Base-by-base conservation (phyloP, 2,797 vertebrate species). In the Sebastes minor region DNA sequence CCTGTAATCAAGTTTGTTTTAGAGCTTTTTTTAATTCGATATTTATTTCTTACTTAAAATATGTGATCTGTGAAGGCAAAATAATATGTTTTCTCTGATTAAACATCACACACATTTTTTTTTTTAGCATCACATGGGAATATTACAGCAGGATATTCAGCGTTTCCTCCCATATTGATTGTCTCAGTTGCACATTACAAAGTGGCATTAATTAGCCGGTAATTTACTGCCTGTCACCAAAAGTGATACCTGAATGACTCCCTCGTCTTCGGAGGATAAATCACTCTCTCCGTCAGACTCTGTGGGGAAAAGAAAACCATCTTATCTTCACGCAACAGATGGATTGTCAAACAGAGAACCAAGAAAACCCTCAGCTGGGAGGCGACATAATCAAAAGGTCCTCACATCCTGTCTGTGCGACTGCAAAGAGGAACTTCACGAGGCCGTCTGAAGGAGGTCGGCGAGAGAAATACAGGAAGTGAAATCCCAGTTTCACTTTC, bases 231-330 rank as follows among this genome's bases (percentile, higher is more conserved):
- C n/a, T 6, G 32, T 74, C 61, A 42, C 33, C 10, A 16, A 35
- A 42, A 30, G 63, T 14, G 49, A 55, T 90, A 95, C 95, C 95
- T 95, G 88, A 78, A 95, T 83, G 65, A 95, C 92, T 86, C 56
- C 81, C 59, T 94, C 94, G 82, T 95, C 94, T 33, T 95, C 95
- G 3, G 90, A 94, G 7, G 89, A 93, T 2, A 65, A 64, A 64
- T 10, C 30, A 14, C 80, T 91, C 25, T 94, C 94, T 74, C 76
- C 89, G 2, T 90, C 92, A 53, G 89, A 92, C 65, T 88, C 94
- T 96, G 90, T 22, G 14, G 42, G 20, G 33, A 28, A 14, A 42
- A 82, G n/a, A 69, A 57, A 57, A 53, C 27, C n/a, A 49, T 64
- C 69, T 74, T 52, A 81, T 67, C 7, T 3, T 22, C 38, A 49